Base-by-base conservation (phyloP, 2,888 invertebrate species). In the Spisula solida region DNA sequence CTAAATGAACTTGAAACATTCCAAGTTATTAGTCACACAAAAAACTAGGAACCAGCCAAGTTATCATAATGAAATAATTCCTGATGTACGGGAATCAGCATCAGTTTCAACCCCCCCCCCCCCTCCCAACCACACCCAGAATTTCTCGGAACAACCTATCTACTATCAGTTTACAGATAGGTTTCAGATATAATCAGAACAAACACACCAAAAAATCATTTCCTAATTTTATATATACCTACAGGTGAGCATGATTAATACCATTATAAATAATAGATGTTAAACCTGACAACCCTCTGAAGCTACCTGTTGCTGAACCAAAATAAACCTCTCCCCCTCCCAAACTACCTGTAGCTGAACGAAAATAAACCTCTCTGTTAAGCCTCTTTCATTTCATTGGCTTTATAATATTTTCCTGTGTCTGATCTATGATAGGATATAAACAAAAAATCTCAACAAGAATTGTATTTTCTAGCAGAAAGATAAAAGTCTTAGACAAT, bases 401-500 rank as follows among this genome's bases (percentile, higher is more conserved):
- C 34, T 75, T 75, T 31, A 34, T 75, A 25, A 75, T 75, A 75
- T 31, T 75, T 75, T 31, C 75, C 34, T 75, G 10, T n/a, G 34
- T 31, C 75, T 75, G 75, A 75, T 34, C 75, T 75, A 16, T 75
- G 75, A 34, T 34, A 34, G 1, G 75, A 34, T 75, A 75, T 75
- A 75, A 34, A 75, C 34, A 75, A 34, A 75, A 34, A 75, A 55
- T 12, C 79, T 34, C 55, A 79, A 56, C 55, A 78, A 41, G 81
- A 80, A 84, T 83, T 81, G 48, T 88, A 56, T 84, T 80, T 41
- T 80, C 79, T 79, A 75, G 81, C 84, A 84, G 41, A 48, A 55
- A 85, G 55, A 78, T 81, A 85, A 81, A 75, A 88, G 88, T 88
- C 85, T 81, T 88, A 88, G 88, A 88, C 88, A 47, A 85, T 88